A percentile compares a stretch with the other conserved stretches of the same genome.
These are phyloP conservation scores for Aspidiotus rigidus DNA, from an alignment of 2,888 invertebrate genomes.

Conservation along the genomic window DNA sequence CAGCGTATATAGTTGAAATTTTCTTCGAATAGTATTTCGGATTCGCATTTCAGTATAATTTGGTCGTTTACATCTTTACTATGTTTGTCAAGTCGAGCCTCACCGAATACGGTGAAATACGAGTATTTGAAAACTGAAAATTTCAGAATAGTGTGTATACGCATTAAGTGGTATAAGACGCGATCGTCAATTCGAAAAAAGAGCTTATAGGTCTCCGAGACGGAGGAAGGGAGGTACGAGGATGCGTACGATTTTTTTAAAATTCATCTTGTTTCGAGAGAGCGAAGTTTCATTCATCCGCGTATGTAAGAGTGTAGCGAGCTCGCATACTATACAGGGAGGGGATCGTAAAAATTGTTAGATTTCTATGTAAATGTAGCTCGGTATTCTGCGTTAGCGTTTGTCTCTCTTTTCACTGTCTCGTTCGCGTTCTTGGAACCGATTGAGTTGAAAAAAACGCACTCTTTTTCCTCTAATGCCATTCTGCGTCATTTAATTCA, in stretches of 20 bases:
- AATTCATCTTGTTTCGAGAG: too few relatives aligned
- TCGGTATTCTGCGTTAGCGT: background rate
- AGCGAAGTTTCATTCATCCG: too few relatives aligned
- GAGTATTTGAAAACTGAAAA: slow-evolving; percentile 4
- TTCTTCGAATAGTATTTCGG: background rate
- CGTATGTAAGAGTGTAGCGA: too few relatives aligned
- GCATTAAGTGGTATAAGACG: background rate
- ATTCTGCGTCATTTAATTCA: slow-evolving; percentile 2
- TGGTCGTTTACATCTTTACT: slow-evolving; percentile 4
- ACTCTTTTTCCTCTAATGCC: background rate
- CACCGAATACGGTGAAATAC: background rate
- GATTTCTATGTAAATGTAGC: background rate
- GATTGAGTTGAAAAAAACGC: background rate
- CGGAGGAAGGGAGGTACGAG: too few relatives aligned
- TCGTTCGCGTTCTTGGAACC: background rate
- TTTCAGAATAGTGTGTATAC: background rate
- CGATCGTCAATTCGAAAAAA: too few relatives aligned
- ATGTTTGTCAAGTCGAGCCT: background rate
- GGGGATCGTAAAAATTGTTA: background rate
- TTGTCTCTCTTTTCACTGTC: background rate
- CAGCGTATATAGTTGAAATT: background rate
- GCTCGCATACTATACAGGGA: too few relatives aligned
- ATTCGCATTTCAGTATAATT: background rate
- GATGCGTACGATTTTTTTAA: too few relatives aligned
- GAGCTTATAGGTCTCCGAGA: too few relatives aligned